Conservation (phyloP, 2,797 vertebrate species). For the Pseudomugil gertrudae region DNA sequence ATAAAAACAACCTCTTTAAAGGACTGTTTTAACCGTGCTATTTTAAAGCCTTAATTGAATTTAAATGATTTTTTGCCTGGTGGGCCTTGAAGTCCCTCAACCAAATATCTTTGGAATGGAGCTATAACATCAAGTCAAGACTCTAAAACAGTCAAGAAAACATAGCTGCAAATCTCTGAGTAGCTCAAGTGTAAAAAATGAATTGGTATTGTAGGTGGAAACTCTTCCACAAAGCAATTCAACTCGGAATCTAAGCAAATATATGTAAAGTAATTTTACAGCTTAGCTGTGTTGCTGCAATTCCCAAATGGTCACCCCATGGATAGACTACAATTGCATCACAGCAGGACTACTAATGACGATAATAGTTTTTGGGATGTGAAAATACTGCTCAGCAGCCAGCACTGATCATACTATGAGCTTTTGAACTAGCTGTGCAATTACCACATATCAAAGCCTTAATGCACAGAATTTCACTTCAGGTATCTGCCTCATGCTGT, state of each 20-base stretch:
- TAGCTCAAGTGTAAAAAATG: conserved; percentile 76
- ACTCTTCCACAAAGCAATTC: conserved; percentile 64
- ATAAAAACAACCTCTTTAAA: conserved; percentile 69
- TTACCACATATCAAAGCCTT: conserved; percentile 34
- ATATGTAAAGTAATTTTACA: conserved; percentile 59
- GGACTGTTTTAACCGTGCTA: conserved; percentile 51
- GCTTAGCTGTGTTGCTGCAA: conserved; percentile 54
- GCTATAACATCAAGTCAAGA: conserved; percentile 72
- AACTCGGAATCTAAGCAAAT: conserved; percentile 57
- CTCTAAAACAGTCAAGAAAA: conserved; percentile 75
- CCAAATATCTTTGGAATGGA: conserved; percentile 63
- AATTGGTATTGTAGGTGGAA: conserved; percentile 70
- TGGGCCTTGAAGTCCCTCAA: conserved; percentile 69
- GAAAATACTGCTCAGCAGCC: conserved; percentile 72
- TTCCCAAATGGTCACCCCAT: conserved; percentile 67
- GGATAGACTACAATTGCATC: conserved; percentile 58
- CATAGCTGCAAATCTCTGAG: conserved; percentile 76
- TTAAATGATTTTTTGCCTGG: conserved; percentile 78
- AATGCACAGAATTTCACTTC: conserved; percentile 32
- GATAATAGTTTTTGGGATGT: conserved; percentile 53
- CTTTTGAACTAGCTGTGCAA: conserved; percentile 38
- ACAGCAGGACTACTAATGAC: conserved; percentile 58
- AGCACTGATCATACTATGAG: conserved; percentile 65
- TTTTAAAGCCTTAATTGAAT: conserved; percentile 77
- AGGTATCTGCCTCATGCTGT: conserved; percentile 23